Percentiles rank a stretch among this genome's conserved stretches.
Conservation (phyloP, 2,888 invertebrate genomes). For the Acanthosepion pharaonis region DNA sequence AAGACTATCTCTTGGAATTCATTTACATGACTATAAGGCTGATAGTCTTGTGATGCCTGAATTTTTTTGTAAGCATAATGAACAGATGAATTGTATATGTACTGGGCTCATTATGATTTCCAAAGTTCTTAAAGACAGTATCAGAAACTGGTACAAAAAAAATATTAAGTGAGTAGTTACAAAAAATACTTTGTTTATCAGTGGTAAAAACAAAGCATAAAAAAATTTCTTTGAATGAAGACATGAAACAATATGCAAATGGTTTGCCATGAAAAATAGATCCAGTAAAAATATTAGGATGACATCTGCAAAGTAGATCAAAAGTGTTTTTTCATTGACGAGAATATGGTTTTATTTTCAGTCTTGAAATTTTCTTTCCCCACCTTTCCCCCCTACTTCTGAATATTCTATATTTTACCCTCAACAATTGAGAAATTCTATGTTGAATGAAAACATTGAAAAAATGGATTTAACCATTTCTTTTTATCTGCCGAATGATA, state of each 20-base stretch:
- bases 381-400: too few species aligned
- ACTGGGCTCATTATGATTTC: too few species aligned
- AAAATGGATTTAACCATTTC: not conserved
- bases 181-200: not conserved
- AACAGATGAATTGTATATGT: not conserved
- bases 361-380: too few species aligned
- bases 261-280: not conserved
- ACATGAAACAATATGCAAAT: not conserved
- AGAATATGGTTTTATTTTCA: too few species aligned
- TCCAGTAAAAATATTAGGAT: not conserved
- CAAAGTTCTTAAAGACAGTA: too few species aligned
- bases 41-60: too few species aligned
- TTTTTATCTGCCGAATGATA: not conserved
- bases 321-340: not conserved
- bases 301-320: not conserved
- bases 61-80: not conserved
- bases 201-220: not conserved
- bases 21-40: not conserved
- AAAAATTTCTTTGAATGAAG: not conserved
- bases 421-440: not conserved
- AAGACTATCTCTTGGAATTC: not conserved
- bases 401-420: not conserved
- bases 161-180: not conserved
- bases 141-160: not conserved
- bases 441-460: not conserved